Evolutionary conservation across 1,140 invertebrate species (phyloP), one percentile per base, ranked within the genome.

Genomic region (Battus philenor): DNA sequence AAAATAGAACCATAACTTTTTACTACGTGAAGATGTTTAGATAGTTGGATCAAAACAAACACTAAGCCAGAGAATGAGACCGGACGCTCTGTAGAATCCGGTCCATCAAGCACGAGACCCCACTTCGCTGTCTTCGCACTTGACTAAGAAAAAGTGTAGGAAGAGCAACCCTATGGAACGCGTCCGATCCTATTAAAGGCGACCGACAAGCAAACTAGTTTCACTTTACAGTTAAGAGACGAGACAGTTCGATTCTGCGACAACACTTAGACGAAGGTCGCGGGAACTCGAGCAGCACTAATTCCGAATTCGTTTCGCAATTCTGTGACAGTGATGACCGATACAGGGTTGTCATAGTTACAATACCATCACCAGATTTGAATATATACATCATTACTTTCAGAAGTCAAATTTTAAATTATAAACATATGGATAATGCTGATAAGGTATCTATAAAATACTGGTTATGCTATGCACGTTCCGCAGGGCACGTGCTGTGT

Each of bases 161-260:
- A 70, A 76, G 67, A 67, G 60, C 59, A 61, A 62, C 60, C 59
- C 62, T 68, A 56, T 61, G 55, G 59, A 70, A 69, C n/a, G n/a
- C n/a, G n/a, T n/a, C n/a, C 71, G 57, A 62, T 69, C 66, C 60
- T 72, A 82, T 79, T 82, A 82, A 66, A 76, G 71, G 57, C 59
- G 61, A 50, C 61, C 52, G 59, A 76, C 64, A 61, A 39, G 59
- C 63, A 77, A 79, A 82, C 73, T 79, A 77, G 78, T 79, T 81
- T 75, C 57, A 67, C 54, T 63, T 59, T 66, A 80, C 77, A 78
- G 77, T 81, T 81, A 81, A 59, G 50, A 69, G 64, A 59, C 53
- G 52, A 54, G 52, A 59, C 53, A 54, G 68, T 73, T 73, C 59
- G 63, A 73, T 76, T 78, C 65, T 53, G 72, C 70, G 72, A 74